A percentile compares a stretch with the other conserved stretches of the same genome.
Evolutionary conservation across 2,888 invertebrate genomes (phyloP).

Genomic region (Baronia brevicornis): DNA sequence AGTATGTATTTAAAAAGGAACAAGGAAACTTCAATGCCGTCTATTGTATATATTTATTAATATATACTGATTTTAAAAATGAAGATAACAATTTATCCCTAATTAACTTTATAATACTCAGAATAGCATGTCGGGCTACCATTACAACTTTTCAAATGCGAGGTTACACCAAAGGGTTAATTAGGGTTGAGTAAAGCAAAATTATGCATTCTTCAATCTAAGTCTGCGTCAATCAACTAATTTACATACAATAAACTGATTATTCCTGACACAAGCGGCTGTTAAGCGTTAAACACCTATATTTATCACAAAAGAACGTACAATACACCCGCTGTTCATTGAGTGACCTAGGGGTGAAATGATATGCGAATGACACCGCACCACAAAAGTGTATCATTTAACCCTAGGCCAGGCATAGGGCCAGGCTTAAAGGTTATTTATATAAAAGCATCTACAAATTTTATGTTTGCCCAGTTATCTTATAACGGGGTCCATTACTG

Average conservation of each 20-base stretch:
- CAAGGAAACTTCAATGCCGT: too few relatives aligned
- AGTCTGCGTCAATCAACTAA: slow-evolving; percentile 4
- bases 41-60: too few relatives aligned
- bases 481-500: slow-evolving; percentile 23
- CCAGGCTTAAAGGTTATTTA: slow-evolving; percentile 48
- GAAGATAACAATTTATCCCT: too few relatives aligned
- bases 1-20: too few relatives aligned
- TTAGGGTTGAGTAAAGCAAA: background rate
- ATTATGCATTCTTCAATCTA: slow-evolving; percentile 3
- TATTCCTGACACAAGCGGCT: slow-evolving; percentile 15
- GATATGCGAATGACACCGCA: slow-evolving; percentile 35
- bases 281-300: slow-evolving; percentile 26
- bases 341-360: slow-evolving; percentile 50
- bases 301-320: slow-evolving; percentile 45
- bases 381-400: slow-evolving; percentile 63
- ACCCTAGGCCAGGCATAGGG: slow-evolving; percentile 62
- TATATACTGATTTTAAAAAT: too few relatives aligned
- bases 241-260: slow-evolving; percentile 27
- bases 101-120: too few relatives aligned
- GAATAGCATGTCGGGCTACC: too few relatives aligned
- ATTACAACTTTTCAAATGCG: too few relatives aligned
- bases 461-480: slow-evolving; percentile 41
- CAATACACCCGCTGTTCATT: slow-evolving; percentile 43
- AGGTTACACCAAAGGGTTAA: too few relatives aligned
- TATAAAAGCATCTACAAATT: slow-evolving; percentile 53